phyloP scores from a whole-genome alignment of 2,888 invertebrate species.

The Tipula vernalis region DNA sequence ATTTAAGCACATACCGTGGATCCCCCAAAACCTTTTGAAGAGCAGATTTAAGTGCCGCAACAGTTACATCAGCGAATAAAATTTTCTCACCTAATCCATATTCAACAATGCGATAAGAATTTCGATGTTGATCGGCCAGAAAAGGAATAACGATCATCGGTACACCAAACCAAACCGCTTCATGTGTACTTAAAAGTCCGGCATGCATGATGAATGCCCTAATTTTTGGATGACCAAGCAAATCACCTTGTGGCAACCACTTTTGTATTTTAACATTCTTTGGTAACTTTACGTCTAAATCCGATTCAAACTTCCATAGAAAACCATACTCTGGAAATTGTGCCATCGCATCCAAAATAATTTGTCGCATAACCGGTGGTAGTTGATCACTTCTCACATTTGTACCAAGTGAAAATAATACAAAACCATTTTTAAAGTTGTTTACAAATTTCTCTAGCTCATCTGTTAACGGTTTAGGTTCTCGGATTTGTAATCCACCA shows the following conservation, averaged over 20 bases:
- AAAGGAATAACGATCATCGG: slow-evolving; percentile 28
- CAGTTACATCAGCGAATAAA: not conserved
- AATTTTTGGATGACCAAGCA: slow-evolving; percentile 25
- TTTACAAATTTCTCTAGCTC: slow-evolving; percentile 20
- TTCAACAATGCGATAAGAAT: not conserved
- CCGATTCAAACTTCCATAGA: slow-evolving; percentile 29
- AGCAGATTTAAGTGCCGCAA: not conserved
- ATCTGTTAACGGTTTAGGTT: slow-evolving; percentile 21
- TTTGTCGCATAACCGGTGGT: slow-evolving; percentile 17
- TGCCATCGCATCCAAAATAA: slow-evolving; percentile 23
- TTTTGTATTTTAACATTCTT: slow-evolving; percentile 34
- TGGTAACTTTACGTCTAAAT: slow-evolving; percentile 24
- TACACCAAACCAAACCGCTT: slow-evolving; percentile 26
- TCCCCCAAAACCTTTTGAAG: not conserved
- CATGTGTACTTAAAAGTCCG: slow-evolving; percentile 26
- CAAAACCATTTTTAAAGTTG: slow-evolving; percentile 24
- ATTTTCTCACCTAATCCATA: not conserved
- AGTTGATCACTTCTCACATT: slow-evolving; percentile 21
- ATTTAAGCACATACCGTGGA: not conserved
- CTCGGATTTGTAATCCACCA: slow-evolving; percentile 29
- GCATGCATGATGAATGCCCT: slow-evolving; percentile 27
- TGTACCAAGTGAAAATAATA: slow-evolving; percentile 30
- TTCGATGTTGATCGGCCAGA: slow-evolving; percentile 23
- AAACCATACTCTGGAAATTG: slow-evolving; percentile 27
- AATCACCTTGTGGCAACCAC: slow-evolving; percentile 41